phyloP scores from a whole-genome alignment of 1,140 invertebrate genomes.

The Venturia canescens region DNA sequence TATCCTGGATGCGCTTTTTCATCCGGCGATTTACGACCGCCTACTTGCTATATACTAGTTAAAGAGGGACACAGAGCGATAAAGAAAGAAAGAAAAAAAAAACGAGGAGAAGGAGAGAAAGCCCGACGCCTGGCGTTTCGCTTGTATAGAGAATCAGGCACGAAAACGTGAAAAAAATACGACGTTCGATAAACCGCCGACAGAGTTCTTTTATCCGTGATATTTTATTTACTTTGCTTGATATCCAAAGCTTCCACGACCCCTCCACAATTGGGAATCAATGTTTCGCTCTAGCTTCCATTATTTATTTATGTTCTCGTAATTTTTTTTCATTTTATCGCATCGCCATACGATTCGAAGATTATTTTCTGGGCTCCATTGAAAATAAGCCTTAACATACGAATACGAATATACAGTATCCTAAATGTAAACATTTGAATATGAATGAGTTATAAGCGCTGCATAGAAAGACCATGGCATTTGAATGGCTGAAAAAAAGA shows the following conservation, averaged over 20 bases:
- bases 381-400: neutral
- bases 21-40: constrained; percentile 57
- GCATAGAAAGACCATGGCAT: neutral
- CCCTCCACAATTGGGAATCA: neutral
- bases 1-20: constrained; percentile 57
- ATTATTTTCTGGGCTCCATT: neutral
- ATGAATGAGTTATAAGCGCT: neutral
- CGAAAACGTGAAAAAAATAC: constrained; percentile 53
- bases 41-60: neutral
- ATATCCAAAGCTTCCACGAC: constrained; percentile 53
- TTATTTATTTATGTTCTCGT: neutral
- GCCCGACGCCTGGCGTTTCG: neutral
- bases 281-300: neutral
- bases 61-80: too few relatives aligned
- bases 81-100: too few relatives aligned
- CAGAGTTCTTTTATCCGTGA: constrained; percentile 55
- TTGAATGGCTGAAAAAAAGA: neutral
- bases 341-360: neutral
- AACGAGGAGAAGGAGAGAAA: constrained; percentile 20
- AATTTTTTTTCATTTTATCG: neutral
- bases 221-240: constrained; percentile 60
- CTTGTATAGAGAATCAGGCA: constrained; percentile 48
- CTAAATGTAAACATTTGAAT: neutral
- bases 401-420: neutral
- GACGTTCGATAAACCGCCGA: constrained; percentile 60